phyloP scores from a whole-genome alignment of 2,797 vertebrate species.

The Agapornis canus region DNA sequence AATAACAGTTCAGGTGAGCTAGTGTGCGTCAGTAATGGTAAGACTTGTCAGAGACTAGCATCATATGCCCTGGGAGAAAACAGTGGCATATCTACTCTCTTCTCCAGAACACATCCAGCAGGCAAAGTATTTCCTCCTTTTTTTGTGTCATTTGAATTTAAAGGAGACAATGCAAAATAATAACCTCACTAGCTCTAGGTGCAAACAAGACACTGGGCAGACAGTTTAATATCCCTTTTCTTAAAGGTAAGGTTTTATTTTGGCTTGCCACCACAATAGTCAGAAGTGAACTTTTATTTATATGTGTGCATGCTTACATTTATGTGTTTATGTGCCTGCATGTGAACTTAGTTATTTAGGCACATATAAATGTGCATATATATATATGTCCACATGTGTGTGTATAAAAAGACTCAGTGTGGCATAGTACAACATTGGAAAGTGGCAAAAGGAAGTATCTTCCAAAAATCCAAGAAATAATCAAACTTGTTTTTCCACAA shows the following conservation, averaged over 20 bases:
- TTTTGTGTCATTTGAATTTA: background rate
- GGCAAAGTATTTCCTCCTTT: background rate
- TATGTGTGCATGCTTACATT: background rate
- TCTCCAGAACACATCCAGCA: background rate
- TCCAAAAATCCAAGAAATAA: background rate
- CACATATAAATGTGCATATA: background rate
- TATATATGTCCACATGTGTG: background rate
- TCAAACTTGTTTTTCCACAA: background rate
- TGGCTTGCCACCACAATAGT: background rate
- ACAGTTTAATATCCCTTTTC: background rate
- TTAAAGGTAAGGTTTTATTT: background rate
- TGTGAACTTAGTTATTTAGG: background rate
- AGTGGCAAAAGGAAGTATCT: background rate
- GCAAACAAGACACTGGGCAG: background rate
- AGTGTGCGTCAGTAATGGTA: background rate
- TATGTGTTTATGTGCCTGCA: background rate
- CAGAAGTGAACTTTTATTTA: background rate
- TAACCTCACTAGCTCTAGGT: background rate
- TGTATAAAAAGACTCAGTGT: background rate
- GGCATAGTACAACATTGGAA: background rate
- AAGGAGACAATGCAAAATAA: background rate
- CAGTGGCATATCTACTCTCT: background rate
- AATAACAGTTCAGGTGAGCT: background rate
- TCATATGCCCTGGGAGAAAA: background rate
- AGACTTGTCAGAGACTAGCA: background rate